These are phyloP conservation scores for Psittacula cyanocephala DNA, from an alignment of 2,113 vertebrate genomes.

Conservation along the genomic window DNA sequence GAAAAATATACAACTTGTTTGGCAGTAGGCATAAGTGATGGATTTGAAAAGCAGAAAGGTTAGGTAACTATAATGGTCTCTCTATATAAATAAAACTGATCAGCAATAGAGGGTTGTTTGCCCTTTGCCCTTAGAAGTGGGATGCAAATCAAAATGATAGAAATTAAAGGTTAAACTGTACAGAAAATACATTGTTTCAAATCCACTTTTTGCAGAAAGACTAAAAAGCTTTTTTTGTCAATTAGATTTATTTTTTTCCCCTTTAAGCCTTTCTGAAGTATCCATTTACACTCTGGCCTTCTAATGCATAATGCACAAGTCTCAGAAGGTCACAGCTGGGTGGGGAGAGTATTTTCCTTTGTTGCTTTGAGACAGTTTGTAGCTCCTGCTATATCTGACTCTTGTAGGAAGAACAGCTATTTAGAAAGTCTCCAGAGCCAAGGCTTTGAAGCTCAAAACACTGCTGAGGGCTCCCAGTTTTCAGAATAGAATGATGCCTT, in stretches of 20 bases:
- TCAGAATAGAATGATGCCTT: neutral
- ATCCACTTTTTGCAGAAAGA: neutral
- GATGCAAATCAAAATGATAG: neutral
- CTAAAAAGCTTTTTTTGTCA: neutral
- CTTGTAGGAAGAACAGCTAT: neutral
- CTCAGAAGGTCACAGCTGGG: conserved; percentile 7
- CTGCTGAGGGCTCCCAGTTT: neutral
- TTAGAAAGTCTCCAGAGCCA: conserved; percentile 8
- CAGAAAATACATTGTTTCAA: conserved; percentile 26
- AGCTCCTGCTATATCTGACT: neutral
- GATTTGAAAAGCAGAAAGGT: conserved; percentile 45
- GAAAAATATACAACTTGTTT: neutral
- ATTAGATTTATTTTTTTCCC: neutral
- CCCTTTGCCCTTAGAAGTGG: neutral
- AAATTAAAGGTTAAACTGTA: conserved; percentile 44
- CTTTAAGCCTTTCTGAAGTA: neutral
- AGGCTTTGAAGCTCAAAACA: conserved; percentile 7
- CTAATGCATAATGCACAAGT: conserved; percentile 34
- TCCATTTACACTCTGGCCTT: conserved; percentile 19
- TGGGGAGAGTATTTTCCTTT: neutral
- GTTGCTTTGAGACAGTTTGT: neutral
- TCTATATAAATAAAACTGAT: neutral
- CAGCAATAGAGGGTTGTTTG: neutral
- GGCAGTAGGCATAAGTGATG: neutral
- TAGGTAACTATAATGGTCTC: neutral